Conservation (phyloP, 1,140 invertebrate species). For the Drosophila obscura region DNA sequence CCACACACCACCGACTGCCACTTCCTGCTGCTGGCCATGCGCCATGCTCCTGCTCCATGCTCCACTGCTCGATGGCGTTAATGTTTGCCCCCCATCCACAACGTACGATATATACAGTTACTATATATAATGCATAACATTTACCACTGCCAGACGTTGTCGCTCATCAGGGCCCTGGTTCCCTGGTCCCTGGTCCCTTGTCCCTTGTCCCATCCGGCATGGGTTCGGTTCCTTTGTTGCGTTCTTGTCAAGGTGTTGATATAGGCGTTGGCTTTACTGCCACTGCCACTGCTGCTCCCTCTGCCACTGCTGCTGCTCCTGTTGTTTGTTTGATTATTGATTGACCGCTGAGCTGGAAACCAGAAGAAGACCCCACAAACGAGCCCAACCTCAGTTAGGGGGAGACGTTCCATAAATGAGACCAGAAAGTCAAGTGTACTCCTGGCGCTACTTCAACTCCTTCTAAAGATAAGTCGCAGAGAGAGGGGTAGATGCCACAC, state of each 20-base stretch:
- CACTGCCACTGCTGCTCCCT: not conserved
- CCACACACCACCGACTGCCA: constrained; percentile 24
- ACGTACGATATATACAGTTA: constrained; percentile 23
- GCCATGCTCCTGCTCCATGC: constrained; percentile 4
- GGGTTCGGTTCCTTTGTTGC: constrained; percentile 41
- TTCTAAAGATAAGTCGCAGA: too few species aligned
- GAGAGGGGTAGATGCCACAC: too few species aligned
- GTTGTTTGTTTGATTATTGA: constrained; percentile 58
- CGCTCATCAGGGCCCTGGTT: constrained; percentile 1
- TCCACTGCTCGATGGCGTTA: constrained; percentile 38
- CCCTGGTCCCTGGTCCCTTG: not conserved
- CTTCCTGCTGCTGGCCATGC: constrained; percentile 55
- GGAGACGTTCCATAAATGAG: not conserved
- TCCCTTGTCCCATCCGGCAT: not conserved
- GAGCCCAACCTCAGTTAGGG: too few species aligned
- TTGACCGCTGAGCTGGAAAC: constrained; percentile 53
- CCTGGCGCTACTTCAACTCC: not conserved
- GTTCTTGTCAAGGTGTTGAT: constrained; percentile 53
- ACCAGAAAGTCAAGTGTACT: constrained; percentile 15
- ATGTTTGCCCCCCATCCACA: constrained; percentile 45
- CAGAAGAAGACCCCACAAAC: constrained; percentile 1
- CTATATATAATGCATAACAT: constrained; percentile 63
- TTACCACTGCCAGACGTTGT: constrained; percentile 39
- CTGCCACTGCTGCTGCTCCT: constrained; percentile 6
- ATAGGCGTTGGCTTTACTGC: constrained; percentile 40